These are phyloP conservation scores for Uromys caudimaculatus DNA, from an alignment of 2,797 vertebrate species.

Conservation along the genomic window DNA sequence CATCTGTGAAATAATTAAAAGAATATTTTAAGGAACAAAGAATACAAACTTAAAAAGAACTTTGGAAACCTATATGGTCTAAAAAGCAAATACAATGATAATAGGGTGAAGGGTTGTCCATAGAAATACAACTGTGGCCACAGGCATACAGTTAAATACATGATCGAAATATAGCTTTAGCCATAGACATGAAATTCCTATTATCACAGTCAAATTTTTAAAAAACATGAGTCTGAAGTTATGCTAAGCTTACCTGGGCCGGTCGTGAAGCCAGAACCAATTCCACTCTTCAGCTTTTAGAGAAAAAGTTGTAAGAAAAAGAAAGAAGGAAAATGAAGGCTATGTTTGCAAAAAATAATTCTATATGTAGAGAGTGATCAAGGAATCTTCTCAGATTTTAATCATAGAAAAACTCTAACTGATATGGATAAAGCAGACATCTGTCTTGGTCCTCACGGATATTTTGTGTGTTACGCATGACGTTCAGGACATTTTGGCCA, in stretches of 20 bases:
- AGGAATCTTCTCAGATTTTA: neutral
- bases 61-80: neutral
- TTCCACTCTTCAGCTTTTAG: neutral
- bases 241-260: neutral
- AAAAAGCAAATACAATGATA: neutral
- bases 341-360: neutral
- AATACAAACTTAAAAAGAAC: neutral
- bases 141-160: neutral
- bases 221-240: neutral
- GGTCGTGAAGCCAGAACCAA: neutral
- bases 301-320: neutral
- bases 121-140: neutral
- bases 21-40: neutral
- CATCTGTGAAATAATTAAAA: neutral
- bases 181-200: neutral
- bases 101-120: neutral
- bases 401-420: neutral
- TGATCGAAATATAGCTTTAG: neutral
- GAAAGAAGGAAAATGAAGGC: neutral
- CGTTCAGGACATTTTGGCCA: neutral
- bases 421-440: neutral
- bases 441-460: neutral
- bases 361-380: neutral
- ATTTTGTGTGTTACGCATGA: neutral
- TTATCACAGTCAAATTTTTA: neutral